Base-by-base conservation (phyloP, 2,888 invertebrate genomes). In the Hyposoter didymator region DNA sequence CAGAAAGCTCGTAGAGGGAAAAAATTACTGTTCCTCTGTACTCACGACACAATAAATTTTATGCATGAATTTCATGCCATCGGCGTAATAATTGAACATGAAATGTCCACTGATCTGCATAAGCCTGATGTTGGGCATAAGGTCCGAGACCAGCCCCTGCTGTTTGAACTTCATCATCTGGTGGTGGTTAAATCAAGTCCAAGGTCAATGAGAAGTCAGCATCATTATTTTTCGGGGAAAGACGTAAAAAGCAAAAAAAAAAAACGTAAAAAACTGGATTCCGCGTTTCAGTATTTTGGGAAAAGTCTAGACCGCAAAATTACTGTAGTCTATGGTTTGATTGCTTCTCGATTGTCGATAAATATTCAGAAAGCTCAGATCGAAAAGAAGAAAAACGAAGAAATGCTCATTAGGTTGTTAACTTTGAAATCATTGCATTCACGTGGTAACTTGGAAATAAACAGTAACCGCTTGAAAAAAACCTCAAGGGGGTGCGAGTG, bases 91-190 rank as follows among this genome's bases (percentile, higher is more conserved):
- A 91, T 97, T 97, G 92, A 97, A 96, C 92, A 98, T 95, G 90
- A 97, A 98, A 91, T 97, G 97, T 4, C 98, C 98, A 5, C 96
- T 95, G 45, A 95, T 94, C 93, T 97, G 96, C 96, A 98, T 97
- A 85, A 97, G 92, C 89, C 96, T 95, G 90, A 98, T 97, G 91
- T 97, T 97, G 64, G 97, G 97, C 96, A 97, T 96, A 90, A 98
- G 95, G 93, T 98, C 98, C 92, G 97, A 96, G 94, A 97, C 97
- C 74, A 98, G 96, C 94, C 97, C 97, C 88, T 94, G 93, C 86
- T 95, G 94, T 91, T 95, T 95, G 92, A 94, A 94, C 94, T 95
- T 95, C 95, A 95, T 95, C 95, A 95, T 95, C 95, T 95, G 90
- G 39, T 32, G 49, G 47, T 10, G 69, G 52, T 43, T 52, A 52